Evolutionary conservation across 2,888 invertebrate species (phyloP).

Genomic region (Cylloceria caligata): DNA sequence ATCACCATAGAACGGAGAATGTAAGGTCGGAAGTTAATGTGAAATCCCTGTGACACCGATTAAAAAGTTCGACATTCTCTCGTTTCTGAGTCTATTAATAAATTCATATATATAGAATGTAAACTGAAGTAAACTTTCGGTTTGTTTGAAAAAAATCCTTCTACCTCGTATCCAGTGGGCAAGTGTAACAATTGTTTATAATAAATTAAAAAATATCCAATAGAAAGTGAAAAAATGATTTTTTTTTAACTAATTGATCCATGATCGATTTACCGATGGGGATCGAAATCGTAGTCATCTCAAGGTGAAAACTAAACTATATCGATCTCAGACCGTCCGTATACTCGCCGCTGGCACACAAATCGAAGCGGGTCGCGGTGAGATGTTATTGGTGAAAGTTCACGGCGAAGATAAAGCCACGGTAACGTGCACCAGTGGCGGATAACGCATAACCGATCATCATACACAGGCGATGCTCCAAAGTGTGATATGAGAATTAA

Average conservation of each 20-base stretch:
- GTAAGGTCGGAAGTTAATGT: no score
- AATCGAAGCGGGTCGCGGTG: conserved; percentile 64
- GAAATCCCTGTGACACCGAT: not conserved
- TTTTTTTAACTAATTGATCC: not conserved
- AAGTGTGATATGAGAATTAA: not conserved
- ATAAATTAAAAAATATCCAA: not conserved
- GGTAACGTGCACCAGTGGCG: conserved; percentile 47
- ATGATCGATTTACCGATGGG: not conserved
- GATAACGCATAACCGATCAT: not conserved
- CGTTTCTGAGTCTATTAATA: no score
- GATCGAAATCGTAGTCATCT: conserved; percentile 19
- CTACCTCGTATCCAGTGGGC: not conserved
- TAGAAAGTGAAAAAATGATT: conserved; percentile 1
- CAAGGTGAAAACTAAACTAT: not conserved
- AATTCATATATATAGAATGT: not conserved
- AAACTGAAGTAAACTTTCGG: not conserved
- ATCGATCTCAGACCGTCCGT: conserved; percentile 15
- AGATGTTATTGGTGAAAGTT: conserved; percentile 71
- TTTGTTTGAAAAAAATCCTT: not conserved
- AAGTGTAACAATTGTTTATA: not conserved
- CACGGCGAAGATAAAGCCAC: conserved; percentile 60
- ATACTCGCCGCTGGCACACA: conserved; percentile 33
- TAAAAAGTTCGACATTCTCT: no score
- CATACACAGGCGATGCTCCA: not conserved
- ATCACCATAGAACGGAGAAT: no score